phyloP scores from a whole-genome alignment of 92 coral and sea anemone genomes.

The Siderastrea siderea region DNA sequence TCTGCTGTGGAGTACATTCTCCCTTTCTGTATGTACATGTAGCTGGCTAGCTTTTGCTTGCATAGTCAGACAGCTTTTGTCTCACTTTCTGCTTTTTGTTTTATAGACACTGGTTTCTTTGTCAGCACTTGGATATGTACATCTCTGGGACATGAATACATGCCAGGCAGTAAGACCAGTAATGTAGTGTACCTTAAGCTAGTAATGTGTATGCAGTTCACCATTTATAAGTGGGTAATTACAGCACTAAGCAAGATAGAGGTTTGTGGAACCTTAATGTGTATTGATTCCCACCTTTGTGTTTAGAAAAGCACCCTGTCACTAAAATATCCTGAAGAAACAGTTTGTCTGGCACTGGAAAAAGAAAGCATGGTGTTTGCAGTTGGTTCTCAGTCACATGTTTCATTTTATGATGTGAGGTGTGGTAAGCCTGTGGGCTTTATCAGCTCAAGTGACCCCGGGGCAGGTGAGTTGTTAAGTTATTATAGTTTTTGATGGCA shows the following conservation, averaged over 20 bases:
- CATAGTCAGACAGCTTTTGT: neutral
- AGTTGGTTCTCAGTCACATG: conserved; percentile 96
- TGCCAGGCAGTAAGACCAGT: conserved; percentile 58
- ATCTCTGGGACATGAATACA: conserved; percentile 89
- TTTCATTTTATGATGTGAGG: conserved; percentile 83
- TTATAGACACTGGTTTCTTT: conserved; percentile 88
- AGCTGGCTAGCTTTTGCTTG: neutral
- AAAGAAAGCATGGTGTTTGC: conserved; percentile 86
- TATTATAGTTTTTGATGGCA: neutral
- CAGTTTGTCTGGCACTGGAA: conserved; percentile 90
- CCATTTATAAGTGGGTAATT: too few relatives aligned
- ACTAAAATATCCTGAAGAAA: conserved; percentile 80
- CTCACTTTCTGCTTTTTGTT: neutral
- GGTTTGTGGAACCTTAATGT: too few relatives aligned
- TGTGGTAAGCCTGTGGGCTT: conserved; percentile 62
- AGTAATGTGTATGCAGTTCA: too few relatives aligned
- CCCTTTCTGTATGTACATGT: too few relatives aligned
- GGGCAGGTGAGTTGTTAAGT: conserved; percentile 75
- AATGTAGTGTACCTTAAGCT: too few relatives aligned
- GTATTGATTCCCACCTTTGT: neutral
- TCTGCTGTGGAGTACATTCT: too few relatives aligned
- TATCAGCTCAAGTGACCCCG: conserved; percentile 85
- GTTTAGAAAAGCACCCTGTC: conserved; percentile 59
- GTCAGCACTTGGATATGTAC: conserved; percentile 87
- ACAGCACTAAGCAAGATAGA: too few relatives aligned